phyloP scores from a whole-genome alignment of 2,113 vertebrate genomes.

The Psilopsiagon aymara region DNA sequence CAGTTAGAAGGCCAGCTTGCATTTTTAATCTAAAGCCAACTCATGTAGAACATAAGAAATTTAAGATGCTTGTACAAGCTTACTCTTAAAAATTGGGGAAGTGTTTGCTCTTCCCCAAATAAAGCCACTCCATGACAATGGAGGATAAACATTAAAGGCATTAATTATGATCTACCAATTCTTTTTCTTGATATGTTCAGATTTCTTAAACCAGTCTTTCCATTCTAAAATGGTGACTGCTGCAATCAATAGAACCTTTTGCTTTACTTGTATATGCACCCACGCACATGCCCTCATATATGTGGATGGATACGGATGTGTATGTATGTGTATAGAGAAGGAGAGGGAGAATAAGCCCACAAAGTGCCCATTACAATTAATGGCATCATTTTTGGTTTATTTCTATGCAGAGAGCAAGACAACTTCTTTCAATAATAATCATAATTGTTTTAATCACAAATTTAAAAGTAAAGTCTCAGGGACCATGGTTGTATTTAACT shows the following conservation, averaged over 20 bases:
- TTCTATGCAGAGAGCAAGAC: background rate
- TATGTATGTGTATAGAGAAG: background rate
- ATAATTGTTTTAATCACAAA: background rate
- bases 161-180: fast-evolving
- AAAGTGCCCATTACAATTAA: background rate
- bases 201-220: background rate
- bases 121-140: background rate
- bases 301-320: fast-evolving
- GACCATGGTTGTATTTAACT: background rate
- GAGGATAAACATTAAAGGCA: background rate
- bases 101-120: background rate
- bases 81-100: background rate
- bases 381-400: background rate
- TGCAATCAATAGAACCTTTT: background rate
- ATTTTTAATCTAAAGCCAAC: conserved; percentile 10
- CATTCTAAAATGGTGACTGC: background rate
- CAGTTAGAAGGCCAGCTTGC: background rate
- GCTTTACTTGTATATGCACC: background rate
- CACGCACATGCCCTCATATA: background rate
- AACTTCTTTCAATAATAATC: background rate
- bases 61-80: background rate
- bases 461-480: background rate
- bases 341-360: background rate
- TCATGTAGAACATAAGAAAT: background rate
- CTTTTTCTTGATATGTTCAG: background rate